phyloP scores from a whole-genome alignment of 1,140 invertebrate genomes.

The Drosophila orosa region DNA sequence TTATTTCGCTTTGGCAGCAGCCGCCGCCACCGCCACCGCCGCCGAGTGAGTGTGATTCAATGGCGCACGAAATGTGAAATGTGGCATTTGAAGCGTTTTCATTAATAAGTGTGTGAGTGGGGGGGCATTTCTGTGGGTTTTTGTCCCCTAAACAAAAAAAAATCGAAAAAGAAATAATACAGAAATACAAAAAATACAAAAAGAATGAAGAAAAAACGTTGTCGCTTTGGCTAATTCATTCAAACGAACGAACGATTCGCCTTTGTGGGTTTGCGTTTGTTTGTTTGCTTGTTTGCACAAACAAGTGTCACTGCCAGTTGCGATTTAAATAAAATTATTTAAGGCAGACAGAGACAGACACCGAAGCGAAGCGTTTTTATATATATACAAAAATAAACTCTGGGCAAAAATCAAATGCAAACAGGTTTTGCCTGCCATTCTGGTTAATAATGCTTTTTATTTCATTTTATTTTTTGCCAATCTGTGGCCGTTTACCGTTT shows the following conservation, averaged over 20 bases:
- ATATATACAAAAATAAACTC: slow-evolving; percentile 47
- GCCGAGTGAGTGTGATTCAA: slow-evolving; percentile 57
- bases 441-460: slow-evolving; percentile 42
- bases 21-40: background rate
- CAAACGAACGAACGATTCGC: slow-evolving; percentile 49
- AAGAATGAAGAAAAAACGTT: background rate
- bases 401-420: slow-evolving; percentile 65
- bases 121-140: background rate
- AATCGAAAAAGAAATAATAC: background rate
- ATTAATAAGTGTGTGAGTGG: slow-evolving; percentile 64
- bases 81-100: slow-evolving; percentile 76
- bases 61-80: slow-evolving; percentile 67
- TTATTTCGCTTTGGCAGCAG: slow-evolving; percentile 32
- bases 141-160: slow-evolving; percentile 1
- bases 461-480: background rate
- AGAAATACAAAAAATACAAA: background rate
- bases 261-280: slow-evolving; percentile 49
- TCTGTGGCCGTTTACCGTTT: slow-evolving; percentile 37
- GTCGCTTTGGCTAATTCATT: slow-evolving; percentile 61
- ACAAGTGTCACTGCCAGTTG: slow-evolving; percentile 74
- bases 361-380: slow-evolving; percentile 29
- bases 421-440: slow-evolving; percentile 58
- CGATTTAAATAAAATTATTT: slow-evolving; percentile 74
- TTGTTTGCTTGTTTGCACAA: slow-evolving; percentile 64
- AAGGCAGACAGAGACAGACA: slow-evolving; percentile 48